Base-by-base conservation (phyloP, 2,888 invertebrate genomes). In the Leistus spinibarbis region DNA sequence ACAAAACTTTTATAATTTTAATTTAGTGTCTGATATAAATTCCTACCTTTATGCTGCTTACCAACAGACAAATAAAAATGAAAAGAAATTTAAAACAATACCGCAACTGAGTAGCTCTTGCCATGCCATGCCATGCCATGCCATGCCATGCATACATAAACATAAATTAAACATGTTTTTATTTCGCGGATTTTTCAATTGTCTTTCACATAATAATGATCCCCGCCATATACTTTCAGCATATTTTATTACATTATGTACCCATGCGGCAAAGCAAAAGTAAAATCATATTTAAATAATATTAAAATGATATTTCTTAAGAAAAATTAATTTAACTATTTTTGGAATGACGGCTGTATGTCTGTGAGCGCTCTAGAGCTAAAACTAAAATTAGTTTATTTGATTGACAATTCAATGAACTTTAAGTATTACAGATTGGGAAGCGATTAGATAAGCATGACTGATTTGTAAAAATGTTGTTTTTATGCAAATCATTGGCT, bases 1-100 rank as follows among this genome's bases (percentile, higher is more conserved):
- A 60, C 9, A 19, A 60, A 60, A 60, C 20, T 66, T 72, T 56
- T 19, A 72, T 64, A 72, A 24, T 72, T 72, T 65, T 66, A 64
- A 72, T 72, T 72, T 72, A 72, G 65, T 72, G 64, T 57, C 66
- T 72, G 72, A 7, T 20, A 20, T 60, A 60, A 19, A 60, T 60
- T 60, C 60, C 60, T 60, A 60, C 60, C 60, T 60, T 60, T 22
- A 60, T 60, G 40, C 60, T 19, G 17, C 60, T 60, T 60, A 22
- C 60, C 40, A 40, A 40, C 40, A 40, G 40, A 40, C 10, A 40
- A 40, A 40, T 40, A 40, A 27, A 7, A 4, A 40, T 10, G 13
- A 40, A 40, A 40, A 40, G 40, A 10, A 40, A 40, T 40, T 10
- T 40, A 40, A 40, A 13, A 40, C 40, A 40, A 40, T 40, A 40